Evolutionary conservation across 35 echinoderm and acorn worm species (phyloP).

Genomic region (Amphiura filiformis): DNA sequence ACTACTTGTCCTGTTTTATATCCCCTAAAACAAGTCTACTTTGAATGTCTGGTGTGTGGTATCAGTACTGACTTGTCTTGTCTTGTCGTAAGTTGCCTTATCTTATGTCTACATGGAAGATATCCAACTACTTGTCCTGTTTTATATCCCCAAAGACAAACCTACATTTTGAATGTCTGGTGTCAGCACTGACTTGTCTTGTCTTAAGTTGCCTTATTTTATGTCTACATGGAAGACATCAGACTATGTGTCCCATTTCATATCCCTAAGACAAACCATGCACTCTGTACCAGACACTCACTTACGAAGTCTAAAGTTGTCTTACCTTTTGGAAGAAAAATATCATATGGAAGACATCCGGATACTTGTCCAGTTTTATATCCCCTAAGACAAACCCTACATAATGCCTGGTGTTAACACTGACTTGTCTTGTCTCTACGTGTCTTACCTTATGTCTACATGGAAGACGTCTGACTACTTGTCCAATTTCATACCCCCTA

Average conservation of each 20-base stretch:
- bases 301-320: neutral
- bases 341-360: constrained; percentile 64
- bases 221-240: constrained; percentile 79
- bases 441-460: constrained; percentile 86
- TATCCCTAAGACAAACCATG: constrained; percentile 75
- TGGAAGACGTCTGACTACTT: constrained; percentile 66
- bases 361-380: constrained; percentile 70
- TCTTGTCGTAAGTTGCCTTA: constrained; percentile 25
- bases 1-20: constrained; percentile 69
- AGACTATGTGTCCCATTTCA: constrained; percentile 55
- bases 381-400: constrained; percentile 69
- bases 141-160: constrained; percentile 72
- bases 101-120: constrained; percentile 91
- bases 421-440: constrained; percentile 49
- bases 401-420: constrained; percentile 72
- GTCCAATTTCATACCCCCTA: constrained; percentile 59
- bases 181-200: constrained; percentile 57
- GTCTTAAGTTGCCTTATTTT: constrained; percentile 66
- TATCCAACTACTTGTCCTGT: constrained; percentile 62
- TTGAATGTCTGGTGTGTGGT: constrained; percentile 48
- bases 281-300: constrained; percentile 58
- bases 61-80: neutral
- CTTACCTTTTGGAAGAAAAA: constrained; percentile 94
- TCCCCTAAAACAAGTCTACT: constrained; percentile 76
- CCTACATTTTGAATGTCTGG: constrained; percentile 72